Conservation (phyloP, 1,140 invertebrate genomes). For the Eciton burchellii region DNA sequence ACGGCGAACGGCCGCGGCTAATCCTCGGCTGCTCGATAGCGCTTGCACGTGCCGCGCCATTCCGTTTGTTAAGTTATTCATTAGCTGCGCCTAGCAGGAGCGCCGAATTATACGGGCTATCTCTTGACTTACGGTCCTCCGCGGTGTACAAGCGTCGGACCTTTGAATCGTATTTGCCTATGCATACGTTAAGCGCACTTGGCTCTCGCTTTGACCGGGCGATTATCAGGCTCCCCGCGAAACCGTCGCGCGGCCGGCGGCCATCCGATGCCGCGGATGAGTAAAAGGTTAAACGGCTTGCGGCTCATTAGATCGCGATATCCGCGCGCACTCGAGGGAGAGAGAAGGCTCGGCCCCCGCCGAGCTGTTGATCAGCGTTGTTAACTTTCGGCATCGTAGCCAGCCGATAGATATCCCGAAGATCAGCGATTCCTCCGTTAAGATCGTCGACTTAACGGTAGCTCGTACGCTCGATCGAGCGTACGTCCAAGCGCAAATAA, state of each 20-base stretch:
- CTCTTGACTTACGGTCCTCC: constrained; percentile 24
- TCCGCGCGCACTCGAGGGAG: background rate
- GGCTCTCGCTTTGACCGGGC: constrained; percentile 46
- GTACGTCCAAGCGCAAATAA: background rate
- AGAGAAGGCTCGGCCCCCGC: constrained; percentile 41
- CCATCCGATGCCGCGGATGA: constrained; percentile 5
- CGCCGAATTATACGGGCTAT: constrained; percentile 52
- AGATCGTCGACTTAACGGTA: too few relatives aligned
- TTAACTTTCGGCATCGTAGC: too few relatives aligned
- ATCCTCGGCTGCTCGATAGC: constrained; percentile 46
- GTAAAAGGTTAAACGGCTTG: constrained; percentile 56
- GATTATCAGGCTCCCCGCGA: constrained; percentile 36
- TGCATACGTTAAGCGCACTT: constrained; percentile 34
- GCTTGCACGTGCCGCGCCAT: constrained; percentile 50
- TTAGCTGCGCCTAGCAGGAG: constrained; percentile 39
- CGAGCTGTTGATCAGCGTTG: constrained; percentile 12
- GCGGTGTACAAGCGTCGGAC: background rate
- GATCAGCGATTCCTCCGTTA: too few relatives aligned
- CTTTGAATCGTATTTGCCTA: constrained; percentile 54
- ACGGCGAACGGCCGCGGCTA: constrained; percentile 40
- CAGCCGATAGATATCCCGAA: too few relatives aligned
- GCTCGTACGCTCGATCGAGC: background rate
- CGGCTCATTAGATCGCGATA: constrained; percentile 51
- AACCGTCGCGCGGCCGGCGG: constrained; percentile 21
- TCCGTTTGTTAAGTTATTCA: constrained; percentile 60